phyloP scores from a whole-genome alignment of 2,888 invertebrate species.

The Patella caerulea region DNA sequence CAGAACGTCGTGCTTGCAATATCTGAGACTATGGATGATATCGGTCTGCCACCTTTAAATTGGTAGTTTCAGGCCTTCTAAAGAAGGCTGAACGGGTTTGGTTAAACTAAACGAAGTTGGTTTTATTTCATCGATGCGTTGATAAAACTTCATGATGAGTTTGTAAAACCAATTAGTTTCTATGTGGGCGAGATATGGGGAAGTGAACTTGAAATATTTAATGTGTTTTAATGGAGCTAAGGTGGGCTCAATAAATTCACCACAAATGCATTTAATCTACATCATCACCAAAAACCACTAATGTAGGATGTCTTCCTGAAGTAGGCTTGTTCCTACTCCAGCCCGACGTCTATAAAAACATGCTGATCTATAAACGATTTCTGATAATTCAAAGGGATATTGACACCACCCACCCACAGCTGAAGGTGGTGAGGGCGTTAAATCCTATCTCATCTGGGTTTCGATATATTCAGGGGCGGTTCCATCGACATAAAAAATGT shows the following conservation, averaged over 20 bases:
- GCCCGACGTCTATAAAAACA: neutral
- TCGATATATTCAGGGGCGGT: too few relatives aligned
- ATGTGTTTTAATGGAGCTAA: neutral
- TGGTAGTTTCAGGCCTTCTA: neutral
- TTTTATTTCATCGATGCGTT: neutral
- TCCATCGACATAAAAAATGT: too few relatives aligned
- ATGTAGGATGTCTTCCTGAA: too few relatives aligned
- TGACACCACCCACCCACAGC: too few relatives aligned
- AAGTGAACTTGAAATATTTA: neutral
- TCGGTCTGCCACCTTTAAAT: neutral
- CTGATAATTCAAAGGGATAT: neutral
- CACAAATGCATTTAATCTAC: too few relatives aligned
- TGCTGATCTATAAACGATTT: neutral
- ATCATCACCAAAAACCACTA: too few relatives aligned
- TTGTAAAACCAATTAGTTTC: neutral
- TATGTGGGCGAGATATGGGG: neutral
- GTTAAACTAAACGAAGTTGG: neutral
- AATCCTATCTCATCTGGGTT: too few relatives aligned
- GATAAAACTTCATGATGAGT: neutral
- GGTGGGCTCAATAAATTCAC: too few relatives aligned
- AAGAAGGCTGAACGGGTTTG: neutral
- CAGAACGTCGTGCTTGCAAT: neutral
- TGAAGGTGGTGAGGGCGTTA: too few relatives aligned
- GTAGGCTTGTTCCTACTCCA: neutral
- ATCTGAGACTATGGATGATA: neutral